Base-by-base conservation (phyloP, 2,888 invertebrate genomes). In the Notocelia uddmanniana region DNA sequence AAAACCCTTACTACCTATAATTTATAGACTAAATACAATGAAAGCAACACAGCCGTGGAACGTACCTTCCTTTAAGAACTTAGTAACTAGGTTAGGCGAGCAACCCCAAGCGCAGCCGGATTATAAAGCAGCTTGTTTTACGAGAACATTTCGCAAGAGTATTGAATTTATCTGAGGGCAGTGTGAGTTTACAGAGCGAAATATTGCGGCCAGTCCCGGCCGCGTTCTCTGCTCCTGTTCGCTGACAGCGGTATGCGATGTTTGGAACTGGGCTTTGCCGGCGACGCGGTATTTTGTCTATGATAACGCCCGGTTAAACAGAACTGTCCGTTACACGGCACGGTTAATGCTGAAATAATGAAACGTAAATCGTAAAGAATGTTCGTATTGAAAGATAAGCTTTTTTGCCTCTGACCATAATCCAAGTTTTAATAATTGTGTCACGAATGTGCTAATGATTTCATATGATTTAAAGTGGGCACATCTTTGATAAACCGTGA, bases 61-160 rank as follows among this genome's bases (percentile, higher is more conserved):
- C 66, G 54, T 68, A 58, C 58, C 52, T 60, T 67, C 67, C 55
- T 57, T 45, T 67, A 60, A 68, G 72, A 41, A 62, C 67, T 72
- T 37, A 62, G 54, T 72, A 72, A 72, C 55, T 72, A 68, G 67
- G 72, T 72, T 72, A 68, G 68, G 67, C 72, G 67, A 68, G 72
- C 72, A 62, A 68, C 68, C 72, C 72, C 67, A 72, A 72, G 55
- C 72, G 54, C 67, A 41, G 58, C 54, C 59, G 67, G 71, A 59
- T 68, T 68, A 68, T 68, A 72, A 72, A 68, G 55, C 67, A 68
- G 68, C 52, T 60, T 68, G 62, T 90, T 90, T 87, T 87, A 87
- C 89, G 89, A 90, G 90, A 90, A 87, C 89, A 86, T 92, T 92
- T 91, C 90, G 90, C 91, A 91, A 91, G 87, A 89, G 89, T 88